A percentile compares a stretch with the other conserved stretches of the same genome.
These are phyloP conservation scores for Acanthococcus lagerstroemiae DNA, from an alignment of 2,888 invertebrate species.

Conservation along the genomic window DNA sequence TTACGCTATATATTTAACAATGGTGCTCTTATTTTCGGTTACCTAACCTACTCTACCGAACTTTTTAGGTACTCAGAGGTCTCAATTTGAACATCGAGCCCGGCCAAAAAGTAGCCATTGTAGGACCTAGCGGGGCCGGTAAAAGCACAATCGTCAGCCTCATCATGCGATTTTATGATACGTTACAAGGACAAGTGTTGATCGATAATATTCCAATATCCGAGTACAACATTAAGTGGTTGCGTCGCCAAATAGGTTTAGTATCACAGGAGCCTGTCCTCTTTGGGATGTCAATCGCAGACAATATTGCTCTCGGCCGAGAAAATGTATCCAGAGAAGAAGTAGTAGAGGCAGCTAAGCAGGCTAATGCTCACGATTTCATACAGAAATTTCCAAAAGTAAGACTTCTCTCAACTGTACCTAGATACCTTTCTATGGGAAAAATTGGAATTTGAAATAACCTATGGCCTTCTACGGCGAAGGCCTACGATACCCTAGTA, in stretches of 20 bases:
- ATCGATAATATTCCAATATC: constrained; percentile 58
- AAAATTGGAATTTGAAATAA: neutral
- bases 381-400: constrained; percentile 36
- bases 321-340: constrained; percentile 40
- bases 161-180: constrained; percentile 63
- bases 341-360: constrained; percentile 41
- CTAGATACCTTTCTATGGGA: neutral
- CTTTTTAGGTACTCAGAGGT: constrained; percentile 55
- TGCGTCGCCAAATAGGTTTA: too few relatives aligned
- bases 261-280: constrained; percentile 86
- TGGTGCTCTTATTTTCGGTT: too few relatives aligned
- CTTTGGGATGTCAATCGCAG: constrained; percentile 47
- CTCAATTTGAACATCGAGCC: constrained; percentile 55
- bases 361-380: constrained; percentile 43
- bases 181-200: constrained; percentile 52
- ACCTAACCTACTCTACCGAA: too few relatives aligned
- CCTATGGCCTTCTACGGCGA: too few relatives aligned
- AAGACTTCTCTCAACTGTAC: neutral
- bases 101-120: constrained; percentile 66
- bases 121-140: constrained; percentile 65
- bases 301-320: constrained; percentile 51
- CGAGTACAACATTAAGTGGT: constrained; percentile 64
- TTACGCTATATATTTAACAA: too few relatives aligned
- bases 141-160: constrained; percentile 68
- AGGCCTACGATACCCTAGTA: constrained; percentile 70